These are phyloP conservation scores for Protophormia terraenovae DNA, from an alignment of 2,888 invertebrate species.

Conservation along the genomic window DNA sequence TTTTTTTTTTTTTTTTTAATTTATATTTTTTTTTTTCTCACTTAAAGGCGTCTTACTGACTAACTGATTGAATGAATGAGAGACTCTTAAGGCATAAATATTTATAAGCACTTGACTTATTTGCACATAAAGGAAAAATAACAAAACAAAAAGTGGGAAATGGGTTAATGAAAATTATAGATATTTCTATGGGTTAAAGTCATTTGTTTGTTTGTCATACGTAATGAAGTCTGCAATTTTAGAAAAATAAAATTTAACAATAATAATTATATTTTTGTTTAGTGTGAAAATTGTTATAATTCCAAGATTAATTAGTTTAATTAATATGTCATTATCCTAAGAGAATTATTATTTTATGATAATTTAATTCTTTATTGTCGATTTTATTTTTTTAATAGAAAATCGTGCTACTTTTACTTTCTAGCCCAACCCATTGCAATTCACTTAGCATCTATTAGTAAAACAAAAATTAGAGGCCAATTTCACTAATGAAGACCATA, in stretches of 20 bases:
- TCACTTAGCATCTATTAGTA: not conserved
- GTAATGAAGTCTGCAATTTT: not conserved
- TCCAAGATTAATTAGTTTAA: too few relatives aligned
- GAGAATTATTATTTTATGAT: too few relatives aligned
- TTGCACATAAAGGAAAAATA: not conserved
- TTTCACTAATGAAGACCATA: constrained; percentile 48
- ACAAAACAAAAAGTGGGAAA: not conserved
- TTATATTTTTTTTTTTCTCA: not conserved
- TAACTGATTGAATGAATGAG: not conserved
- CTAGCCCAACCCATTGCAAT: not conserved
- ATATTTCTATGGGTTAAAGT: too few relatives aligned
- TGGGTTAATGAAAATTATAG: constrained; percentile 44
- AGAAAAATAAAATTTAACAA: too few relatives aligned
- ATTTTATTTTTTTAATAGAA: not conserved
- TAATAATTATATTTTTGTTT: too few relatives aligned
- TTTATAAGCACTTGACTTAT: constrained; percentile 36
- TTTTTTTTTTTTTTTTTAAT: not conserved
- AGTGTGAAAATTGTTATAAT: too few relatives aligned
- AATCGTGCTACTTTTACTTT: not conserved
- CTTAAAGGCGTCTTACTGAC: not conserved
- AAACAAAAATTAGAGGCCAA: not conserved
- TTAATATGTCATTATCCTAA: too few relatives aligned
- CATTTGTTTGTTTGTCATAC: too few relatives aligned
- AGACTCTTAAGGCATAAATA: constrained; percentile 11
- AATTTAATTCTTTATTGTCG: too few relatives aligned